These are phyloP conservation scores for Diorhabda elongata DNA, from an alignment of 1,140 invertebrate genomes.

Conservation along the genomic window DNA sequence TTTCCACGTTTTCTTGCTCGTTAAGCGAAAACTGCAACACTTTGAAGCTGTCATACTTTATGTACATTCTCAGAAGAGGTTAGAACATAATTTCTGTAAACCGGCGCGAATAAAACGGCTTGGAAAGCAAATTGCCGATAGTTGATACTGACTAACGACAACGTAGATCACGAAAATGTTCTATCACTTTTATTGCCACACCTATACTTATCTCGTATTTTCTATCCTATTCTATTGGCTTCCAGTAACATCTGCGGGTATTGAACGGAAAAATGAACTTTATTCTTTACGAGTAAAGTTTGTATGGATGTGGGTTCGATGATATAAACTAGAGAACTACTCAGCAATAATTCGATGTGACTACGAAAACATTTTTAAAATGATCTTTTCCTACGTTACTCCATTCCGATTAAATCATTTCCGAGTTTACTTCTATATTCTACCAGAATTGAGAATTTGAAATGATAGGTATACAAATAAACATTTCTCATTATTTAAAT, in stretches of 20 bases:
- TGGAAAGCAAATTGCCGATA: slow-evolving; percentile 21
- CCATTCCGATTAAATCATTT: no score
- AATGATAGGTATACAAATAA: no score
- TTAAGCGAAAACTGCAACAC: slow-evolving; percentile 9
- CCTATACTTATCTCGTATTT: slow-evolving; percentile 14
- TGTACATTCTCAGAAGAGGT: slow-evolving; percentile 7
- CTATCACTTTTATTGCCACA: slow-evolving; percentile 31
- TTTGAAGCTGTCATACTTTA: slow-evolving; percentile 13
- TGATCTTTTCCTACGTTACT: no score
- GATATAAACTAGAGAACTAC: no score
- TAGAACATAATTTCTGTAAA: slow-evolving; percentile 23
- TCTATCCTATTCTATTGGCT: background rate
- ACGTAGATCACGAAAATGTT: slow-evolving; percentile 31
- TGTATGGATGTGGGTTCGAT: no score
- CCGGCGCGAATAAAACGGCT: slow-evolving; percentile 24
- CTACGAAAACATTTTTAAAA: no score
- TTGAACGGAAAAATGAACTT: no score
- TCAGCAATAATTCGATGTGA: no score
- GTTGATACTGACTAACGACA: slow-evolving; percentile 28
- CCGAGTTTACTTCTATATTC: no score
- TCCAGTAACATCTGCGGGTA: background rate
- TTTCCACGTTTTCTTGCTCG: background rate
- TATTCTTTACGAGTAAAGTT: no score
- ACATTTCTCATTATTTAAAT: no score
- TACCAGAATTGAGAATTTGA: no score